phyloP scores from a whole-genome alignment of 1,140 invertebrate genomes.

The Cyphomyrmex costatus region DNA sequence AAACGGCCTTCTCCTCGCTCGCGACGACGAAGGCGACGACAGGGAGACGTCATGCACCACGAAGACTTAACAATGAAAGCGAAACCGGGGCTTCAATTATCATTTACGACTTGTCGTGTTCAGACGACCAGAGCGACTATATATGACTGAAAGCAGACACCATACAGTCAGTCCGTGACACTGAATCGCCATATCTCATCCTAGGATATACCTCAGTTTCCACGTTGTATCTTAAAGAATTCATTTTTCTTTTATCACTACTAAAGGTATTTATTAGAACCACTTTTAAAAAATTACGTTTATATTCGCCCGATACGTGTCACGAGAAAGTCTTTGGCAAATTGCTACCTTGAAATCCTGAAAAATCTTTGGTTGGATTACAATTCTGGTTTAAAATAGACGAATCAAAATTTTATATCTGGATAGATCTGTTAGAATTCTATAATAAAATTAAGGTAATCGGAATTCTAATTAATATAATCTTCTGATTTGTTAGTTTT shows the following conservation, averaged over 20 bases:
- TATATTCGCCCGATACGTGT: background rate
- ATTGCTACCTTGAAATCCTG: background rate
- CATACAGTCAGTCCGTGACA: conserved; percentile 68
- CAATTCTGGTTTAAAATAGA: too few relatives aligned
- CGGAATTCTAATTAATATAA: too few relatives aligned
- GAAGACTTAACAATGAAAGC: conserved; percentile 84
- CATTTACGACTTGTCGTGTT: conserved; percentile 76
- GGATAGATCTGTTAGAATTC: too few relatives aligned
- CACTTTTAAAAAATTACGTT: background rate
- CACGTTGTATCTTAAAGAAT: background rate
- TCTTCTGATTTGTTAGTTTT: too few relatives aligned
- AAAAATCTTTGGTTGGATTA: too few relatives aligned
- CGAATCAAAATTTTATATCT: too few relatives aligned
- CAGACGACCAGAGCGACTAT: conserved; percentile 80
- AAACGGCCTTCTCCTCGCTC: conserved; percentile 54
- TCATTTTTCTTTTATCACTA: background rate
- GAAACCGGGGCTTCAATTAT: conserved; percentile 84
- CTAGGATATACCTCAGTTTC: background rate
- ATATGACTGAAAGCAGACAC: conserved; percentile 78
- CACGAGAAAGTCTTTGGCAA: background rate
- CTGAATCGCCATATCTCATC: conserved; percentile 7
- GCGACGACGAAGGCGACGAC: conserved; percentile 63
- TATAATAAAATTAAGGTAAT: too few relatives aligned
- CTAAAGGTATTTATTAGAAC: conserved; percentile 22
- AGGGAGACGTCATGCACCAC: conserved; percentile 80